phyloP scores from a whole-genome alignment of 2,113 vertebrate species.

The Ptychochromis oligacanthus region DNA sequence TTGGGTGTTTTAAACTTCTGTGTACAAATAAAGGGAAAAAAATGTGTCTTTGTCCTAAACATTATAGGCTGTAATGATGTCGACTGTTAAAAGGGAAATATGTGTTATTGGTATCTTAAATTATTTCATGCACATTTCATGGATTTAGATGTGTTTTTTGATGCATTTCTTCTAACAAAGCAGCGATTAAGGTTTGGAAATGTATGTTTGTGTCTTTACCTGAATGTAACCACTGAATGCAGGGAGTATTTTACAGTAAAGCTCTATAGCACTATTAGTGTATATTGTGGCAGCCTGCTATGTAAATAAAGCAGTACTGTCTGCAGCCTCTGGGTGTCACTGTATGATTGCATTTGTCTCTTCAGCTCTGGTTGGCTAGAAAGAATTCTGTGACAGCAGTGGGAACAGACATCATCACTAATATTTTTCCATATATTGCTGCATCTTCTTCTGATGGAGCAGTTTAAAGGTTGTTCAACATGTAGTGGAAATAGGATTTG shows the following conservation, averaged over 20 bases:
- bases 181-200: neutral
- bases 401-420: neutral
- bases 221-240: neutral
- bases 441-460: neutral
- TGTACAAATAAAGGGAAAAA: neutral
- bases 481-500: neutral
- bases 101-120: neutral
- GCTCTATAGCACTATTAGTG: too few species aligned
- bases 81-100: neutral
- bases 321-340: slow-evolving; percentile 44
- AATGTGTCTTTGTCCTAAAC: neutral
- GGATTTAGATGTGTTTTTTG: neutral
- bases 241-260: neutral
- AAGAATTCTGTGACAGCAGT: neutral
- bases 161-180: neutral
- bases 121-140: neutral
- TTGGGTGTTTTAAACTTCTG: too few species aligned
- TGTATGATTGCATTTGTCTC: slow-evolving; percentile 27
- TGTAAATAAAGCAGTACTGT: slow-evolving; percentile 1
- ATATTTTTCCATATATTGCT: neutral
- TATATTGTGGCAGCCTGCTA: neutral
- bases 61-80: neutral
- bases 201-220: neutral
- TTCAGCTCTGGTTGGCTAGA: neutral
- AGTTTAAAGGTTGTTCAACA: neutral